Conservation (phyloP, 2,797 vertebrate genomes). For the Artibeus jamaicensis region DNA sequence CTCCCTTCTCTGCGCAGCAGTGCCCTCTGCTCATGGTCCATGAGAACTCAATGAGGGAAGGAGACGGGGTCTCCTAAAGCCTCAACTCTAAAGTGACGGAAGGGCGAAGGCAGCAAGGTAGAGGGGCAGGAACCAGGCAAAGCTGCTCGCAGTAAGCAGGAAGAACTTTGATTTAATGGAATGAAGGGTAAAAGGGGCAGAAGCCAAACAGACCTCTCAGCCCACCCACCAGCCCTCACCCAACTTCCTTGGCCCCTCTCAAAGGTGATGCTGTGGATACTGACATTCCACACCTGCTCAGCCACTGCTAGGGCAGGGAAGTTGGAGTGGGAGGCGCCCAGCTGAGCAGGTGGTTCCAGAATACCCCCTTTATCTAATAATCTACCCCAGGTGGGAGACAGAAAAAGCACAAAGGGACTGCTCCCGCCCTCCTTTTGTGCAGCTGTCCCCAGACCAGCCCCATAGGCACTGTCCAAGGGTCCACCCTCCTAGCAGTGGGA, state of each 20-base stretch:
- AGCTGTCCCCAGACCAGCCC: slow-evolving; percentile 38
- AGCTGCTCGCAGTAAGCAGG: neutral
- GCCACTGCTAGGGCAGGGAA: slow-evolving; percentile 29
- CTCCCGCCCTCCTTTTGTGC: neutral
- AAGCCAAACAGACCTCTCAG: slow-evolving; percentile 35
- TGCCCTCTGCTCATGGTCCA: neutral
- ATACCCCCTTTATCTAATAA: slow-evolving; percentile 36
- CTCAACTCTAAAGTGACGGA: neutral
- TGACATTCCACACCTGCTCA: slow-evolving; percentile 4
- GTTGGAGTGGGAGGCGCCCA: neutral
- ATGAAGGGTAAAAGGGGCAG: slow-evolving; percentile 53
- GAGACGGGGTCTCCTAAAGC: neutral
- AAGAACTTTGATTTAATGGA: slow-evolving; percentile 81
- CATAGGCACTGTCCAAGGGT: neutral
- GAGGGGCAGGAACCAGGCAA: neutral
- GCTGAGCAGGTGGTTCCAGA: slow-evolving; percentile 48
- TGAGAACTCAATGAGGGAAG: neutral
- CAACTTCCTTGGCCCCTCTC: neutral
- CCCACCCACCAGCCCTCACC: neutral
- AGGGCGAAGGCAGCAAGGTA: neutral
- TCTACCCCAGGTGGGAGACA: neutral
- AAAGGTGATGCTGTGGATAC: neutral
- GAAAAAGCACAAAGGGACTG: neutral
- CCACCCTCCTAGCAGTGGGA: slow-evolving; percentile 80
- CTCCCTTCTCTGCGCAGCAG: neutral